phyloP scores from a whole-genome alignment of 2,888 invertebrate genomes.

The Ferrisia virgata region DNA sequence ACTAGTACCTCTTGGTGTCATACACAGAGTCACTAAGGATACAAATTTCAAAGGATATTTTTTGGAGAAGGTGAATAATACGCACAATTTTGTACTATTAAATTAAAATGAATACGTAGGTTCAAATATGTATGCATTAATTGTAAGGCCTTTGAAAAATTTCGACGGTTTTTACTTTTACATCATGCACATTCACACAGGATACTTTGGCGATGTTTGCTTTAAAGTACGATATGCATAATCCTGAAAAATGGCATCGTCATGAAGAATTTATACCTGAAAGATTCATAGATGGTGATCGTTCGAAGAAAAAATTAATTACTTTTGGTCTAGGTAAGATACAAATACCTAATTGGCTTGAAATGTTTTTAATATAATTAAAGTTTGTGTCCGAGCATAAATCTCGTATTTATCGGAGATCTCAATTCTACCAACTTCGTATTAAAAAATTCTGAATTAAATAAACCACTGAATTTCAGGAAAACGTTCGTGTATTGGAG shows the following conservation, averaged over 20 bases:
- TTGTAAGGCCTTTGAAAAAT: too few species aligned
- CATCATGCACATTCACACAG: background rate
- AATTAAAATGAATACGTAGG: too few species aligned
- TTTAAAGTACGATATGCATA: background rate
- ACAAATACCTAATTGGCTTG: too few species aligned
- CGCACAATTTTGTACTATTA: background rate
- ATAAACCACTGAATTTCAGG: background rate
- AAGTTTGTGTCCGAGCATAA: too few species aligned
- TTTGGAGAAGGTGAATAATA: background rate
- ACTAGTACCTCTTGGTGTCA: background rate
- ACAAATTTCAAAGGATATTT: background rate
- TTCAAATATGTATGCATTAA: too few species aligned
- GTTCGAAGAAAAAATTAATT: background rate
- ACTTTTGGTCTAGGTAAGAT: background rate
- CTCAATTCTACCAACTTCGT: background rate
- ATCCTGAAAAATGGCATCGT: background rate
- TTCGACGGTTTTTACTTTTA: background rate
- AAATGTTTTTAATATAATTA: too few species aligned
- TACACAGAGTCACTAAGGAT: background rate
- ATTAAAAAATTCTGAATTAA: too few species aligned
- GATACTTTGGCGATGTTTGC: background rate
- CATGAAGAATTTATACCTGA: background rate
- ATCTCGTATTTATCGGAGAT: background rate
- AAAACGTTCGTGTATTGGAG: constrained; percentile 25
- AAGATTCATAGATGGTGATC: background rate